Evolutionary conservation across 2,113 vertebrate genomes (phyloP).

Genomic region (Circaetus cinerascens): DNA sequence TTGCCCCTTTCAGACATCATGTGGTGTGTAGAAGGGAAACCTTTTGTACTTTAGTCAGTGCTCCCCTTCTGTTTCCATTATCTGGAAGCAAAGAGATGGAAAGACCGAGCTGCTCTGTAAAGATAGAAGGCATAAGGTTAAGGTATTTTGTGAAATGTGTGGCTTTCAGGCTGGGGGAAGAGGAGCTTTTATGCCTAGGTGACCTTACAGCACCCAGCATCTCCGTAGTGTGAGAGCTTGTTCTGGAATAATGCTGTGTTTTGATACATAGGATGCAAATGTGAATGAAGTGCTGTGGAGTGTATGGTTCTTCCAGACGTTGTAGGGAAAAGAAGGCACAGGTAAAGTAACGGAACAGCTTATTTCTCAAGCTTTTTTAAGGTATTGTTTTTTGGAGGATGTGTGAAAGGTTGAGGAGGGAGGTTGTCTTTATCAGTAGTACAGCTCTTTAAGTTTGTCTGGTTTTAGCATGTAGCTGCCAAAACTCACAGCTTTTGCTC

Average conservation of each 20-base stretch:
- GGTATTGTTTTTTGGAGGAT: neutral
- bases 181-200: neutral
- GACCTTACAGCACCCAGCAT: neutral
- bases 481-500: neutral
- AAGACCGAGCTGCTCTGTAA: neutral
- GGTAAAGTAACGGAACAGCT: neutral
- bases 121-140: neutral
- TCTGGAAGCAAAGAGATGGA: neutral
- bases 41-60: neutral
- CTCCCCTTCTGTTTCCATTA: neutral
- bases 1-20: neutral
- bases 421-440: neutral
- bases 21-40: neutral
- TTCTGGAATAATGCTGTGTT: neutral
- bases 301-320: fast-evolving
- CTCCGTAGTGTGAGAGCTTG: neutral
- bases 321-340: neutral
- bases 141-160: neutral
- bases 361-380: neutral
- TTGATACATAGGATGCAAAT: neutral
- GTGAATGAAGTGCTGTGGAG: neutral
- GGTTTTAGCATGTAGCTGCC: neutral
- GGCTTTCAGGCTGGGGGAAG: neutral
- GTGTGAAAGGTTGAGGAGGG: neutral
- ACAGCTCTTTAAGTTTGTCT: neutral